Evolutionary conservation across 2,113 vertebrate species (phyloP).

Genomic region (Tapirus terrestris): DNA sequence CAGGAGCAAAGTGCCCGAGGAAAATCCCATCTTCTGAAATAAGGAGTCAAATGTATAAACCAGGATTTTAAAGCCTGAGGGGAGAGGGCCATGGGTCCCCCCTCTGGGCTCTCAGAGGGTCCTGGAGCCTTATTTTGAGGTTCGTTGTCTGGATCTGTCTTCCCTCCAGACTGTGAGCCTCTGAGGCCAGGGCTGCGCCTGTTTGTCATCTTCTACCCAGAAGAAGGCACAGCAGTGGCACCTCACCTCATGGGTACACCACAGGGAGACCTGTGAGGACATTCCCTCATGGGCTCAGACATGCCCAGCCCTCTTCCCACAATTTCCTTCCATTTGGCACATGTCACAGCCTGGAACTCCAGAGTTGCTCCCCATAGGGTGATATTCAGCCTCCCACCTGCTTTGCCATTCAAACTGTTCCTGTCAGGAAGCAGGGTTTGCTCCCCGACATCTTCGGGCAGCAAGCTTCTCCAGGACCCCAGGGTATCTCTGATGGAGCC

Average conservation of each 20-base stretch:
- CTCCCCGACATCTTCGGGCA: neutral
- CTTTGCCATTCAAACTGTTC: neutral
- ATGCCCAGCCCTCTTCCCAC: accelerated
- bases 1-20: accelerated
- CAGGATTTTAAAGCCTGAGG: neutral
- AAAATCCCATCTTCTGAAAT: neutral
- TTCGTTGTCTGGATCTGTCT: neutral
- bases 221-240: accelerated
- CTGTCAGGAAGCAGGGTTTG: neutral
- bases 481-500: too few relatives aligned
- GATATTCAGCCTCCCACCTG: neutral
- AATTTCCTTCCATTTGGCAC: accelerated
- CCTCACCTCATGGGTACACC: accelerated
- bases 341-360: too few relatives aligned
- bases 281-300: accelerated
- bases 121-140: neutral
- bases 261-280: accelerated
- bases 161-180: accelerated
- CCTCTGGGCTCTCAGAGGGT: accelerated
- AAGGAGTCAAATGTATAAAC: neutral
- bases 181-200: neutral
- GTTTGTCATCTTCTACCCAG: neutral
- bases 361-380: neutral
- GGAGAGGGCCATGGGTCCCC: accelerated
- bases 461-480: neutral